A percentile compares a stretch with the other conserved stretches of the same genome.
Evolutionary conservation across 2,113 vertebrate genomes (phyloP).

Genomic region (Saccopteryx bilineata): DNA sequence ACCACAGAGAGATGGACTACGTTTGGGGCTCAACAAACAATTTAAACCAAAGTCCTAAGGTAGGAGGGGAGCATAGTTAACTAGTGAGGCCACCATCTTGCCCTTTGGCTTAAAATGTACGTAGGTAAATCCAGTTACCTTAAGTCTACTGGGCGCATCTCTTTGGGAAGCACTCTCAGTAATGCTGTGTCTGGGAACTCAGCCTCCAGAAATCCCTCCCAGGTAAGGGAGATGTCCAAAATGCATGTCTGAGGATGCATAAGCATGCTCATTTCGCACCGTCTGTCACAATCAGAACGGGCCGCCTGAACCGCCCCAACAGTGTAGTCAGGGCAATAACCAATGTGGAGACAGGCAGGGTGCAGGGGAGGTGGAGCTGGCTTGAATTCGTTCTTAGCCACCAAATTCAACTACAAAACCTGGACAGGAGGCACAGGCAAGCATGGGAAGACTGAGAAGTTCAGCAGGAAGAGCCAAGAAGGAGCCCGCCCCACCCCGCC

Average conservation of each 20-base stretch:
- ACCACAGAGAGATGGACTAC: not conserved
- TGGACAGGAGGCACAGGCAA: fast-evolving
- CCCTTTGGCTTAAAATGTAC: not conserved
- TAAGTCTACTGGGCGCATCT: not conserved
- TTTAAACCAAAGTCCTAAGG: not conserved
- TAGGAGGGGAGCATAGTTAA: not conserved
- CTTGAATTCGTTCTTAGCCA: not conserved
- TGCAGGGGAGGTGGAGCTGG: not conserved
- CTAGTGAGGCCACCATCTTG: not conserved
- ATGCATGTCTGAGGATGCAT: not conserved
- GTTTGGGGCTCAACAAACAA: not conserved
- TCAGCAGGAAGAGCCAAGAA: fast-evolving
- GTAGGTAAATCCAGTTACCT: not conserved
- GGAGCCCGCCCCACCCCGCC: not conserved
- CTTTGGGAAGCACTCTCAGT: not conserved
- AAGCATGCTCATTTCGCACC: not conserved
- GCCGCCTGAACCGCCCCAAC: not conserved
- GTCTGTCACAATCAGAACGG: not conserved
- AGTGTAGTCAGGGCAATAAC: not conserved
- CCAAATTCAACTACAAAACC: not conserved
- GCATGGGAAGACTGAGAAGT: not conserved
- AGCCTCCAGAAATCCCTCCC: not conserved
- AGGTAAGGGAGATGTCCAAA: too few species aligned
- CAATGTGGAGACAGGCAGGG: not conserved
- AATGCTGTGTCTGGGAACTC: not conserved